Conservation (phyloP, 2,113 vertebrate genomes). For the Isurus oxyrinchus region DNA sequence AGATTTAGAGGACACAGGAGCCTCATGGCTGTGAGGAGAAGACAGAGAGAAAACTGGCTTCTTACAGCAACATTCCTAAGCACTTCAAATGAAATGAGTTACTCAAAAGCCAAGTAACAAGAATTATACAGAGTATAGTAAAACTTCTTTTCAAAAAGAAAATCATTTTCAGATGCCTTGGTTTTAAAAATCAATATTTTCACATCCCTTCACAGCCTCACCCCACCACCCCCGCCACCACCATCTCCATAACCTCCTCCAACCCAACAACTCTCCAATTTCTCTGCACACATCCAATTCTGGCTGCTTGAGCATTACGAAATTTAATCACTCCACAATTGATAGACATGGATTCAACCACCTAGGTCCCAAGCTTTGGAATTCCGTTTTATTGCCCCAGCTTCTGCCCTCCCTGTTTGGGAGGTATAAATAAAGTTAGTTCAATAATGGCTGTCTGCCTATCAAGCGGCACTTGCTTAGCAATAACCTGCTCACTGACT, state of each 20-base stretch:
- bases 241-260: too few species aligned
- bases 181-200: background rate
- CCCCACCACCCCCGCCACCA: too few species aligned
- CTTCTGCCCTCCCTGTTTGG: too few species aligned
- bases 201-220: background rate
- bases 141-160: background rate
- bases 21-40: background rate
- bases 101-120: background rate
- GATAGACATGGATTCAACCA: too few species aligned
- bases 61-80: background rate
- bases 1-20: background rate
- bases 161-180: background rate
- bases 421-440: too few species aligned
- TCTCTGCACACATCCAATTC: background rate
- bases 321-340: background rate
- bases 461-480: too few species aligned
- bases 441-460: too few species aligned
- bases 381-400: too few species aligned
- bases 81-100: background rate
- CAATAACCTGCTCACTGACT: too few species aligned
- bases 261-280: background rate
- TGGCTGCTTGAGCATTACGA: background rate
- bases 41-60: background rate
- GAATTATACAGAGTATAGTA: background rate
- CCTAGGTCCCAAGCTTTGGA: too few species aligned